Conservation (phyloP, 2,113 vertebrate species). For the Erythrocercus mccallii region DNA sequence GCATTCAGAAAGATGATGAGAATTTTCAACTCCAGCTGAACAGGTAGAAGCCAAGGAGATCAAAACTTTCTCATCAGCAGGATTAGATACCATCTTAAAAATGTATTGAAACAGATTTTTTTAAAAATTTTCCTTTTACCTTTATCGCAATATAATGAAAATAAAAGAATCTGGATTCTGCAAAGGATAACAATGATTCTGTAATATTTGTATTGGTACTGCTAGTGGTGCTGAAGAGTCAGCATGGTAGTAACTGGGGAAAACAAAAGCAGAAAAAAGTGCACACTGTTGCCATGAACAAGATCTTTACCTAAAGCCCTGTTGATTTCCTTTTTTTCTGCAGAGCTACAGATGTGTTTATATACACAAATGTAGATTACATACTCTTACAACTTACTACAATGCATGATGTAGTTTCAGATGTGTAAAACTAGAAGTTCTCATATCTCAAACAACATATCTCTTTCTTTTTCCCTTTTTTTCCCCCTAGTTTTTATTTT, state of each 20-base stretch:
- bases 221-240: neutral
- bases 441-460: neutral
- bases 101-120: neutral
- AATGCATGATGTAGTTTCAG: neutral
- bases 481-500: rapidly evolving
- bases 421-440: neutral
- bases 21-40: neutral
- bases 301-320: neutral
- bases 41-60: neutral
- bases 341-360: neutral
- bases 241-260: neutral
- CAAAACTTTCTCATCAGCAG: neutral
- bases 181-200: neutral
- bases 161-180: neutral
- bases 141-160: neutral
- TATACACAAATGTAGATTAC: neutral
- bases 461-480: rapidly evolving
- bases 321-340: neutral
- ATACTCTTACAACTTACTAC: neutral
- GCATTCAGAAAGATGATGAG: neutral
- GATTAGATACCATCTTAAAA: neutral
- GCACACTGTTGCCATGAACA: neutral
- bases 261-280: neutral
- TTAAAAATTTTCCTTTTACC: neutral
- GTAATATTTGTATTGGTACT: neutral